Percentiles rank a stretch among this genome's conserved stretches.
These are phyloP conservation scores for Aix galericulata DNA, from an alignment of 2,113 vertebrate species.

Conservation along the genomic window DNA sequence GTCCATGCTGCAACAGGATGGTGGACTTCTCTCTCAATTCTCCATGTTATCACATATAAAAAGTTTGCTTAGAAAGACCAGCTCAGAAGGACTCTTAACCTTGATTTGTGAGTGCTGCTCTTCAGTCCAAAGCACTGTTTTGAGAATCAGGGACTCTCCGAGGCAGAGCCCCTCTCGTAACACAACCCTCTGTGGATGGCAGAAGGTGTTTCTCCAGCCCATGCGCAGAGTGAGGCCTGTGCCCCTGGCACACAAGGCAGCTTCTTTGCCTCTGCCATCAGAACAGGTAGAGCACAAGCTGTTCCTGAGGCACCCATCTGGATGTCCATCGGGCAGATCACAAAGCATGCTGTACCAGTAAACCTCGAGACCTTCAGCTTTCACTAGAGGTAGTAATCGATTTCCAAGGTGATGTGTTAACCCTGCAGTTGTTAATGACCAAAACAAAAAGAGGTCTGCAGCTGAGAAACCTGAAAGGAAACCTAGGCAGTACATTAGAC, in stretches of 20 bases:
- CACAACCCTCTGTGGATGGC: fast-evolving
- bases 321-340: fast-evolving
- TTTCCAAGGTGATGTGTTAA: background rate
- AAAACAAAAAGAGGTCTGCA: background rate
- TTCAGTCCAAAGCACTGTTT: background rate
- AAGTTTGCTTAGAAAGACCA: background rate
- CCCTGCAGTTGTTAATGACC: background rate
- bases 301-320: background rate
- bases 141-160: background rate
- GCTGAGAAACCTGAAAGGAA: background rate
- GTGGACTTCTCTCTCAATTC: background rate
- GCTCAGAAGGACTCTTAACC: background rate
- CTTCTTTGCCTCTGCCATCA: background rate
- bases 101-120: background rate
- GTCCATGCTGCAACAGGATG: background rate
- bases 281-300: background rate
- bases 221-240: fast-evolving
- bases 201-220: background rate
- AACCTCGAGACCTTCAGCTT: background rate
- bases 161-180: background rate
- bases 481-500: fast-evolving
- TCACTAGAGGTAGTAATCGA: background rate
- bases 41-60: background rate
- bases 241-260: background rate
- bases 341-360: fast-evolving